Percentiles rank a stretch among this genome's conserved stretches.
These are phyloP conservation scores for Sweltsa coloradensis DNA, from an alignment of 1,140 invertebrate species.

Conservation along the genomic window DNA sequence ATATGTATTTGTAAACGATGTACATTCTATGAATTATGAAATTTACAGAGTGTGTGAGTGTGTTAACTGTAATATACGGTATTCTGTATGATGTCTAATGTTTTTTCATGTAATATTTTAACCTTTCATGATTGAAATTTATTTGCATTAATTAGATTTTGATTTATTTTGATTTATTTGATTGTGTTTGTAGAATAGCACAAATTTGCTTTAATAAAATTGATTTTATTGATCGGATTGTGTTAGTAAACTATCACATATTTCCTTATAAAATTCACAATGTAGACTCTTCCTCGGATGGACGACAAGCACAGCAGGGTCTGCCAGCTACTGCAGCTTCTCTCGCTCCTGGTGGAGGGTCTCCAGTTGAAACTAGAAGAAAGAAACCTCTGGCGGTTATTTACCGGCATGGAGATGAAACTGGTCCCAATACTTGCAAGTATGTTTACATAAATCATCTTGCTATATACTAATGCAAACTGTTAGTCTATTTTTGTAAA, in stretches of 20 bases:
- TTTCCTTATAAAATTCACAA: no score
- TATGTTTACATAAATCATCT: conserved; percentile 15
- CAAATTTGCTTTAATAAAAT: background rate
- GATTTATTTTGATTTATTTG: no score
- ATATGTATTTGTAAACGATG: no score
- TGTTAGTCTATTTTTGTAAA: conserved; percentile 4
- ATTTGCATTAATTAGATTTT: no score
- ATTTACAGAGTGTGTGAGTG: no score
- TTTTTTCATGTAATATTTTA: no score
- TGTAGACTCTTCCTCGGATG: background rate
- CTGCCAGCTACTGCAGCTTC: conserved; percentile 5
- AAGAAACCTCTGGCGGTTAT: conserved; percentile 31
- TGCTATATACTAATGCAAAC: conserved; percentile 8
- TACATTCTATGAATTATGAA: no score
- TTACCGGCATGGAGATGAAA: conserved; percentile 35
- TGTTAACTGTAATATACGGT: no score
- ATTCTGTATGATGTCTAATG: no score
- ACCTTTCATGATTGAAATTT: no score
- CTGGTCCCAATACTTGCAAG: conserved; percentile 38
- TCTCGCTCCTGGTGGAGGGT: background rate
- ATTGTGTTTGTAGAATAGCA: no score
- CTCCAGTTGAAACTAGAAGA: background rate
- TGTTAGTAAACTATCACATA: no score
- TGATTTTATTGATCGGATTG: background rate
- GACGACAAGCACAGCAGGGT: background rate